Evolutionary conservation across 2,888 invertebrate genomes (phyloP), one percentile per base, ranked within the genome.

Genomic region (Marasmarcha lunaedactyla): DNA sequence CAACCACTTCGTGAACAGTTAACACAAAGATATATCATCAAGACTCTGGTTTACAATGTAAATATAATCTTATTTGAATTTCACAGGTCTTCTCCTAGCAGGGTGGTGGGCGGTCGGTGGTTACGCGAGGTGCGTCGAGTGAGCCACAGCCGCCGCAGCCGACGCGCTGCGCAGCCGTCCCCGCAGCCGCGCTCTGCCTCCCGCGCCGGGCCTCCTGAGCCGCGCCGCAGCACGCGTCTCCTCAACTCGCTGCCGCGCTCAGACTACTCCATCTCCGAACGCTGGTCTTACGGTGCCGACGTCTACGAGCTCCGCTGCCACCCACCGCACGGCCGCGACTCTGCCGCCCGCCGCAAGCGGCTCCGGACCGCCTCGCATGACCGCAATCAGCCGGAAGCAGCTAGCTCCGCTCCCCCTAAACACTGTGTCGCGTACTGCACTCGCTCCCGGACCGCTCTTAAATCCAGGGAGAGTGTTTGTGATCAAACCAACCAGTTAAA

Each of bases 21-120:
- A n/a, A n/a, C n/a, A n/a, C n/a, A n/a, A n/a, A n/a, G n/a, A n/a
- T n/a, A n/a, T n/a, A n/a, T n/a, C n/a, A n/a, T n/a, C n/a, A n/a
- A n/a, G n/a, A n/a, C n/a, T n/a, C n/a, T n/a, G n/a, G n/a, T n/a
- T n/a, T n/a, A n/a, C n/a, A n/a, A n/a, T n/a, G n/a, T n/a, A n/a
- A n/a, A n/a, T n/a, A n/a, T n/a, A n/a, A n/a, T n/a, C n/a, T n/a
- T n/a, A n/a, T n/a, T n/a, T n/a, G n/a, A n/a, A n/a, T n/a, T n/a
- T n/a, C n/a, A n/a, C 71, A 84, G 84, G 78, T 81, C 78, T 79
- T 83, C 79, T 84, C 79, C 81, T 70, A 77, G 84, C 83, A 83
- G 81, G 83, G 84, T 81, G 79, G 79, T 81, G 73, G 81, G 83
- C 81, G 83, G 78, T 71, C 79, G 83, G 76, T 77, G 73, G 71